phyloP scores from a whole-genome alignment of 37 sponge, comb jelly and placozoan genomes.

The Hormiphora californensis region DNA sequence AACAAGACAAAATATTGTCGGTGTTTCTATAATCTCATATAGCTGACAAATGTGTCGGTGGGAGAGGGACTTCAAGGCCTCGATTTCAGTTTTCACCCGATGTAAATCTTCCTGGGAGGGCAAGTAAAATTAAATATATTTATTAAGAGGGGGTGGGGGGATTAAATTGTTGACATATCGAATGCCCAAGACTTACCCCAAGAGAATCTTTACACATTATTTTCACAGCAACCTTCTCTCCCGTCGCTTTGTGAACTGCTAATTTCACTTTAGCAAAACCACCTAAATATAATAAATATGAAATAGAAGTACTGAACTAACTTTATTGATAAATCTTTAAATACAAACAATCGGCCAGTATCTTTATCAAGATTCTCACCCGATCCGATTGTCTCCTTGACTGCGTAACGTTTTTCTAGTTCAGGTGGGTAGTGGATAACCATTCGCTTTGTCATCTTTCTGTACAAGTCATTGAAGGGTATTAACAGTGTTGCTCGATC shows the following conservation, averaged over 20 bases:
- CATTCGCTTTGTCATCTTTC: conserved; percentile 22
- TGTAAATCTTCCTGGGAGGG: conserved; percentile 71
- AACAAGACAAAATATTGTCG: conserved; percentile 65
- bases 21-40: conserved; percentile 83
- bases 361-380: conserved; percentile 54
- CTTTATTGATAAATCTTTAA: neutral
- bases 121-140: neutral
- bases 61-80: conserved; percentile 68
- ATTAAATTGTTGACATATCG: neutral
- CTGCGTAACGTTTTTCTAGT: conserved; percentile 58
- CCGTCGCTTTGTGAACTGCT: conserved; percentile 73
- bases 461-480: too few species aligned
- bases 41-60: conserved; percentile 92
- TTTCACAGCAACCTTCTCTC: conserved; percentile 69
- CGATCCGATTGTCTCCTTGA: conserved; percentile 84
- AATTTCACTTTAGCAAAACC: conserved; percentile 94
- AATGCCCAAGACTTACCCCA: conserved; percentile 62
- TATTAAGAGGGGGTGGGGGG: neutral
- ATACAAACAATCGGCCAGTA: neutral
- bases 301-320: neutral
- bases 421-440: conserved; percentile 26
- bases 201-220: conserved; percentile 76
- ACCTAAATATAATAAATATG: conserved; percentile 56
- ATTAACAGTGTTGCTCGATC: too few species aligned
- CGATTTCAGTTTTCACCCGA: conserved; percentile 72